Base-by-base conservation (phyloP, 1,140 invertebrate genomes). In the Calephelis virginiensis region DNA sequence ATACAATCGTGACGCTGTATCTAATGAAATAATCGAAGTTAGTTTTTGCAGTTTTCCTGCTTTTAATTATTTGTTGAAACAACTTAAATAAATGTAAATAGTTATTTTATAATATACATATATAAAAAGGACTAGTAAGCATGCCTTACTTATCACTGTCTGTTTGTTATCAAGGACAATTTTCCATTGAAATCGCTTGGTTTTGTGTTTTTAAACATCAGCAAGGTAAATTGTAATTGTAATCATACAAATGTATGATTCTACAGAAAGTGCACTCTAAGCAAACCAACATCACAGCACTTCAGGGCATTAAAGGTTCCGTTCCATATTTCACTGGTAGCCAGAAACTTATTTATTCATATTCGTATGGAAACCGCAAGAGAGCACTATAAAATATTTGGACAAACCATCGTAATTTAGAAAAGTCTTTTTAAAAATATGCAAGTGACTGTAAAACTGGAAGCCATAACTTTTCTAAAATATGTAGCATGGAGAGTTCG, bases 371-470 rank as follows among this genome's bases (percentile, higher is more conserved):
- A 64, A 69, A 69, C 71, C 61, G 67, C 70, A 64, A 49, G 71
- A 63, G 67, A 68, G 64, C 71, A 63, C 66, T 60, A 68, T 78
- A 67, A 78, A 71, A 74, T 78, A 78, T 76, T 71, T 68, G 69
- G 56, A 66, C 49, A 68, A 62, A 67, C 56, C 65, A 67, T 67
- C 70, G 67, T 76, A 71, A 78, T 76, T 76, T 71, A 72, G 63
- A 74, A 67, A 74, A 72, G 66, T 71, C 69, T 73, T 75, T 56
- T 53, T 62, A 70, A 76, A 74, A 76, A 74, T 72, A 76, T 78
- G 76, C 72, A 75, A 75, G 74, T 66, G 66, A 70, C 68, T 72
- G 64, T 73, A 73, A 65, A 73, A 70, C 64, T 67, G 53, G 70
- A 63, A 49, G 53, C 28, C 53, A 59, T 59, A 59, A 59, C 53